Conservation (phyloP, 2,888 invertebrate genomes). For the Microlaimidae sp. region DNA sequence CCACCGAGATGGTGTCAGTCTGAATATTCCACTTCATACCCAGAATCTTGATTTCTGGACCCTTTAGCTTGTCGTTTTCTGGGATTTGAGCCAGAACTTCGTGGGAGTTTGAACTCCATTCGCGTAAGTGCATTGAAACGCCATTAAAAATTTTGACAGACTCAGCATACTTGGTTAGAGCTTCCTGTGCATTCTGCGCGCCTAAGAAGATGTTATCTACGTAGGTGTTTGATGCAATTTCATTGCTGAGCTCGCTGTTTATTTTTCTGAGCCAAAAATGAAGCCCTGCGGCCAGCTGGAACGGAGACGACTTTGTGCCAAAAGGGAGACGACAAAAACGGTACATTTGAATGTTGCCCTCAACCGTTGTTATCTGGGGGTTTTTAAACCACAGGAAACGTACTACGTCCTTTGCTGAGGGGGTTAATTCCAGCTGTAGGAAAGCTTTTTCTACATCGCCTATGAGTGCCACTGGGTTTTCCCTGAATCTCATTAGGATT, state of each 20-base stretch:
- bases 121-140: conserved; percentile 10
- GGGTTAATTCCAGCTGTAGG: no score
- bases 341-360: no score
- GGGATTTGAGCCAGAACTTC: background rate
- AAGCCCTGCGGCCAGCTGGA: no score
- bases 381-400: no score
- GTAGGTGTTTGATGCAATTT: background rate
- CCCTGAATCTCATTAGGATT: no score
- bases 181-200: background rate
- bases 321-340: no score
- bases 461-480: no score
- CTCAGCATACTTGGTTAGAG: conserved; percentile 1
- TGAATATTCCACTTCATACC: conserved; percentile 6
- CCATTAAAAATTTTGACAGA: background rate
- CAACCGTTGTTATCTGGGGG: no score
- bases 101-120: conserved; percentile 2
- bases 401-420: no score
- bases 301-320: no score
- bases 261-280: background rate
- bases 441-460: no score
- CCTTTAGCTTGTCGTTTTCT: background rate
- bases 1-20: background rate
- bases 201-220: conserved; percentile 5
- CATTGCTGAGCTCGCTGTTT: background rate
- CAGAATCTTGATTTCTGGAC: background rate